These are phyloP conservation scores for Calcarius lapponicus DNA, from an alignment of 2,797 vertebrate species.

Conservation along the genomic window DNA sequence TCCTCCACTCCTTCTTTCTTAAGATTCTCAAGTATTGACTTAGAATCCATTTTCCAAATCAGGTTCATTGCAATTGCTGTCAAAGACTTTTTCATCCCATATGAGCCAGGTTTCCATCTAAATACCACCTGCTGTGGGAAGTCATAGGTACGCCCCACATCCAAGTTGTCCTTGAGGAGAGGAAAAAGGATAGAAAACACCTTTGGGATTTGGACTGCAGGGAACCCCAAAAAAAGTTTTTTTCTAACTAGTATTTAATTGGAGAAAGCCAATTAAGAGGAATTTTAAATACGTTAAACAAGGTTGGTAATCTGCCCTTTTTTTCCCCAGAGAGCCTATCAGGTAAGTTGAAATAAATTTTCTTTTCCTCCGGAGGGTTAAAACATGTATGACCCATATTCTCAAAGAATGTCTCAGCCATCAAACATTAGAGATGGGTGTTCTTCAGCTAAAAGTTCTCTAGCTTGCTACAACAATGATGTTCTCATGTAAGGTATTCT, in stretches of 20 bases:
- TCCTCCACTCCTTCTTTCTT: background rate
- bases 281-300: background rate
- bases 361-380: background rate
- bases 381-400: background rate
- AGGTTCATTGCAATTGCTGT: background rate
- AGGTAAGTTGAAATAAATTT: background rate
- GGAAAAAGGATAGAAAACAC: background rate
- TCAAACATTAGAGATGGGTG: background rate
- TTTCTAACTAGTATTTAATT: background rate
- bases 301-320: background rate
- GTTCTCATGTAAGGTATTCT: background rate
- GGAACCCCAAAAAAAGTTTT: background rate
- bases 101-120: background rate
- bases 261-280: background rate
- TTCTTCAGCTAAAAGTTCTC: background rate
- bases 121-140: background rate
- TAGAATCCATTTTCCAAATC: background rate
- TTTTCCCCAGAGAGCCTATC: background rate
- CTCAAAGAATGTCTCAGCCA: background rate
- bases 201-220: background rate
- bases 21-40: background rate
- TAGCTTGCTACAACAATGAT: background rate
- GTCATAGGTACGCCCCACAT: background rate
- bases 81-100: background rate
- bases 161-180: background rate